phyloP scores from a whole-genome alignment of 2,113 vertebrate species.

The Tetrao urogallus region DNA sequence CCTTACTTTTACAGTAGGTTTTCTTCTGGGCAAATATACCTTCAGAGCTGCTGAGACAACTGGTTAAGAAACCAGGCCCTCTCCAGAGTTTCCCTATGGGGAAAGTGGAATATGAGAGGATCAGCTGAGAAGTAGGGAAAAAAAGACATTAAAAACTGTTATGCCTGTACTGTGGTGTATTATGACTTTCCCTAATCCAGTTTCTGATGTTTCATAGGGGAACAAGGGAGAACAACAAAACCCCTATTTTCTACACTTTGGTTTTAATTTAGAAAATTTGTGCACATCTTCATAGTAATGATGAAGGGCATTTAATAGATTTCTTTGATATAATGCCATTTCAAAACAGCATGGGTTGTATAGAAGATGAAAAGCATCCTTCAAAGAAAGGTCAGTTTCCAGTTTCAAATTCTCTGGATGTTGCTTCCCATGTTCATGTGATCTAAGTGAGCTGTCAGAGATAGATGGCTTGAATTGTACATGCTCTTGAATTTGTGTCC shows the following conservation, averaged over 20 bases:
- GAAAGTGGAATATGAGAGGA: neutral
- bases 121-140: neutral
- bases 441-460: neutral
- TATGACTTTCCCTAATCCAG: neutral
- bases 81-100: neutral
- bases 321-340: neutral
- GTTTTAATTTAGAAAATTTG: neutral
- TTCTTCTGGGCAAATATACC: neutral
- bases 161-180: accelerated
- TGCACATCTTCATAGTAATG: neutral
- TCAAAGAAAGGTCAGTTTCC: neutral
- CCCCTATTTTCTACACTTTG: neutral
- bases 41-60: neutral
- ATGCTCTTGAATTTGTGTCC: neutral
- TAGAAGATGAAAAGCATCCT: neutral
- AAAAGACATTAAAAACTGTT: neutral
- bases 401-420: neutral
- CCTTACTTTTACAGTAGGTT: neutral
- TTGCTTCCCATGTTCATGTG: neutral
- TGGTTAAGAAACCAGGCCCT: neutral
- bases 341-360: neutral
- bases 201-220: neutral
- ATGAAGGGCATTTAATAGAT: neutral
- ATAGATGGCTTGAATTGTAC: neutral
- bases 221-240: neutral